phyloP scores from a whole-genome alignment of 1,140 invertebrate genomes.

The Zaprionus davidi region DNA sequence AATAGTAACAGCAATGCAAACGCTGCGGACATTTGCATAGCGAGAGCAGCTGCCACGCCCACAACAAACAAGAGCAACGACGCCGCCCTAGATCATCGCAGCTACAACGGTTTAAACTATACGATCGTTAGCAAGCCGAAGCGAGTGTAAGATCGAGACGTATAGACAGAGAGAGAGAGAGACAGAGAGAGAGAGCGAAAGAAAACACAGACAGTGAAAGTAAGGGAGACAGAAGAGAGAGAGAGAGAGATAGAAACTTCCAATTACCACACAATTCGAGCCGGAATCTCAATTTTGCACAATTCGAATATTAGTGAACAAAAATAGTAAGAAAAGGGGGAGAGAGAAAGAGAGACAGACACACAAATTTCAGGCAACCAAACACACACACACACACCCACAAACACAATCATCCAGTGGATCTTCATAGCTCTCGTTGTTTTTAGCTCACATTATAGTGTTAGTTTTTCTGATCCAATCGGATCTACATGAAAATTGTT shows the following conservation, averaged over 20 bases:
- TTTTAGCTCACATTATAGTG: not conserved
- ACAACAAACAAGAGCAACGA: slow-evolving; percentile 27
- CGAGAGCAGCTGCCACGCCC: slow-evolving; percentile 22
- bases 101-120: slow-evolving; percentile 91
- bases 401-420: slow-evolving; percentile 25
- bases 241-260: slow-evolving; percentile 27
- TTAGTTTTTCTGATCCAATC: not conserved
- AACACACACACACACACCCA: slow-evolving; percentile 1
- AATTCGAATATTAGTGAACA: slow-evolving; percentile 53
- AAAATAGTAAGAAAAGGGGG: slow-evolving; percentile 6
- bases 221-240: slow-evolving; percentile 8
- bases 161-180: not conserved
- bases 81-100: slow-evolving; percentile 86
- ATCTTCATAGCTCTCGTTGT: slow-evolving; percentile 31
- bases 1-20: slow-evolving; percentile 20
- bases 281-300: slow-evolving; percentile 27
- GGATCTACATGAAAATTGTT: not conserved
- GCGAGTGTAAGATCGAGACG: slow-evolving; percentile 86
- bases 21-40: slow-evolving; percentile 12
- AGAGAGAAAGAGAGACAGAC: slow-evolving; percentile 5
- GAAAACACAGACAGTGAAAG: slow-evolving; percentile 63
- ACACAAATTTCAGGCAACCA: slow-evolving; percentile 1
- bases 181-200: slow-evolving; percentile 17
- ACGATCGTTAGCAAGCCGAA: slow-evolving; percentile 92
- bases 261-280: slow-evolving; percentile 3